Evolutionary conservation across 2,888 invertebrate genomes (phyloP).

Genomic region (Rotaria macrura): DNA sequence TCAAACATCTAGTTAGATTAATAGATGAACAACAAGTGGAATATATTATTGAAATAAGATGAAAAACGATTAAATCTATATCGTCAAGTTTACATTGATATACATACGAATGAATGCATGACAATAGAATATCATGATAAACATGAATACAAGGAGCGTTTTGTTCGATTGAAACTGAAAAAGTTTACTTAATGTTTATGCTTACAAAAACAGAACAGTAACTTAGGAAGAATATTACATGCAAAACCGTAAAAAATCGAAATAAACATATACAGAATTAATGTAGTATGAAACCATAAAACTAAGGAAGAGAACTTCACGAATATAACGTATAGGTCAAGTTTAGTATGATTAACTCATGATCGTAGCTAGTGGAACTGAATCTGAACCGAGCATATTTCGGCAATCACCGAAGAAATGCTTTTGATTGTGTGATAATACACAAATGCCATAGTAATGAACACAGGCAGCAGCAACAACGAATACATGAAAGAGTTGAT

Average conservation of each 20-base stretch:
- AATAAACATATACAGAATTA: background rate
- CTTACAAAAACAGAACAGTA: background rate
- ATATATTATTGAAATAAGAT: background rate
- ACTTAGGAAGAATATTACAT: background rate
- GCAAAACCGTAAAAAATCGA: too few species aligned
- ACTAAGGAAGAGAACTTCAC: background rate
- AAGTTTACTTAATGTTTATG: background rate
- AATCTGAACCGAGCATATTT: background rate
- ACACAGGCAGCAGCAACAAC: constrained; percentile 95
- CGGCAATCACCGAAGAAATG: constrained; percentile 42
- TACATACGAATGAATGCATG: background rate
- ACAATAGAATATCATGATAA: background rate
- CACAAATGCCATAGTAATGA: constrained; percentile 93
- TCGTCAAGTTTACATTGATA: background rate
- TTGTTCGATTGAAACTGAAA: background rate
- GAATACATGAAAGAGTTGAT: constrained; percentile 95
- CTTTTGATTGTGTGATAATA: constrained; percentile 75
- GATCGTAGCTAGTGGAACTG: background rate
- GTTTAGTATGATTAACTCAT: background rate
- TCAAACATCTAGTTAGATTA: background rate
- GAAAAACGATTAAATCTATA: background rate
- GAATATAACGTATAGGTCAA: background rate
- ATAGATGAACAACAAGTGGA: background rate
- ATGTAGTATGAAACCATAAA: background rate
- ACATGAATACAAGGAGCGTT: background rate